Conservation (phyloP, 1,140 invertebrate genomes). For the Coenobita brevimanus region DNA sequence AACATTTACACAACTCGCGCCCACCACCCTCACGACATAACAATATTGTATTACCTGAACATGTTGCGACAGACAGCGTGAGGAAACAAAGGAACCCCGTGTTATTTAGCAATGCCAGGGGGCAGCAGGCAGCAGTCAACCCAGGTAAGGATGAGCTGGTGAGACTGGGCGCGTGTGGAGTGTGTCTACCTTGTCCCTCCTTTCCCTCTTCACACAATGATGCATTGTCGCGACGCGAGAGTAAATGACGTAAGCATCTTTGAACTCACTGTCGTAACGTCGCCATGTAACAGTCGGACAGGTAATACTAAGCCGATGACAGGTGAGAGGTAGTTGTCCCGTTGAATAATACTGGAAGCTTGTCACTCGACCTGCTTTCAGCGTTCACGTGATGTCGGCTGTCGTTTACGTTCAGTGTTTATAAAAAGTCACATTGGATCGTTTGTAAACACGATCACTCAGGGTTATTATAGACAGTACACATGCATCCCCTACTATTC, state of each 20-base stretch:
- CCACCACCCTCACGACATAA: background rate
- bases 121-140: no score
- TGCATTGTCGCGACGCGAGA: background rate
- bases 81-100: slow-evolving; percentile 21
- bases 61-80: slow-evolving; percentile 15
- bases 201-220: background rate
- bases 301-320: slow-evolving; percentile 23
- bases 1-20: background rate
- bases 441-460: no score
- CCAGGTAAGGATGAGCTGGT: no score
- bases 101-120: slow-evolving; percentile 25
- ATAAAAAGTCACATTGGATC: no score
- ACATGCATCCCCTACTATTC: no score
- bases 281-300: slow-evolving; percentile 7
- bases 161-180: background rate
- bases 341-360: no score
- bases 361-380: no score
- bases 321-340: background rate
- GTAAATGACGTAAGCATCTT: background rate
- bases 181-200: background rate
- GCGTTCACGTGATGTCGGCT: no score
- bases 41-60: slow-evolving; percentile 37
- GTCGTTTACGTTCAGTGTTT: no score
- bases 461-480: no score
- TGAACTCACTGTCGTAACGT: slow-evolving; percentile 12